Conservation (phyloP, 2,888 invertebrate genomes). For the Tricholauxania praeusta region DNA sequence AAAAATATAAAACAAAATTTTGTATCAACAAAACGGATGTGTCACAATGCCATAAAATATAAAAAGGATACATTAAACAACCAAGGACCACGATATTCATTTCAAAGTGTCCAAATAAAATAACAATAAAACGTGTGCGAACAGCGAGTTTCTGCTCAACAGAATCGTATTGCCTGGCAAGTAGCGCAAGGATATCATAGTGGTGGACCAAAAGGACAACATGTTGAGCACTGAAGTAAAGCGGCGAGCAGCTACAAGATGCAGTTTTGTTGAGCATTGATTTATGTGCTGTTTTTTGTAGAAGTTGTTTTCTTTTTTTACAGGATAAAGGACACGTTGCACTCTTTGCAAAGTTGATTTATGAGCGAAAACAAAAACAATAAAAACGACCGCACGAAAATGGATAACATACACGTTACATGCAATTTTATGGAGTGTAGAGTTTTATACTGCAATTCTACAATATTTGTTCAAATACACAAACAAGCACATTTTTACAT, state of each 20-base stretch:
- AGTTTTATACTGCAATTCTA: too few relatives aligned
- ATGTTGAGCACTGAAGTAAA: not conserved
- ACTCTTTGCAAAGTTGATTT: not conserved
- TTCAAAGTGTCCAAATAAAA: too few relatives aligned
- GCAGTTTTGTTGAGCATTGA: slow-evolving; percentile 10
- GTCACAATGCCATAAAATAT: too few relatives aligned
- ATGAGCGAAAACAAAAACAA: slow-evolving; percentile 6
- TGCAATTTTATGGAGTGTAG: too few relatives aligned
- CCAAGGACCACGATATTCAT: too few relatives aligned
- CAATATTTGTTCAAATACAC: too few relatives aligned
- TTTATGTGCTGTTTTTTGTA: not conserved
- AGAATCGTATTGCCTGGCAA: not conserved
- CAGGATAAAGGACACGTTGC: not conserved
- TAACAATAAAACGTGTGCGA: too few relatives aligned
- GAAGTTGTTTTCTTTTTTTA: not conserved
- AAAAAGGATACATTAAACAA: too few relatives aligned
- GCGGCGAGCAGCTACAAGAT: not conserved
- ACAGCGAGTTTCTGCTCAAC: too few relatives aligned
- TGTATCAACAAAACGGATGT: too few relatives aligned
- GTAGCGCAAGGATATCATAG: not conserved
- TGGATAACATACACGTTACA: not conserved
- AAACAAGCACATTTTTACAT: too few relatives aligned
- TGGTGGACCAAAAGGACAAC: slow-evolving; percentile 3
- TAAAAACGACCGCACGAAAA: not conserved
- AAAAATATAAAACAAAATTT: too few relatives aligned